Percentiles rank a stretch among this genome's conserved stretches.
These are phyloP conservation scores for Catharus ustulatus DNA, from an alignment of 2,797 vertebrate species.

Conservation along the genomic window DNA sequence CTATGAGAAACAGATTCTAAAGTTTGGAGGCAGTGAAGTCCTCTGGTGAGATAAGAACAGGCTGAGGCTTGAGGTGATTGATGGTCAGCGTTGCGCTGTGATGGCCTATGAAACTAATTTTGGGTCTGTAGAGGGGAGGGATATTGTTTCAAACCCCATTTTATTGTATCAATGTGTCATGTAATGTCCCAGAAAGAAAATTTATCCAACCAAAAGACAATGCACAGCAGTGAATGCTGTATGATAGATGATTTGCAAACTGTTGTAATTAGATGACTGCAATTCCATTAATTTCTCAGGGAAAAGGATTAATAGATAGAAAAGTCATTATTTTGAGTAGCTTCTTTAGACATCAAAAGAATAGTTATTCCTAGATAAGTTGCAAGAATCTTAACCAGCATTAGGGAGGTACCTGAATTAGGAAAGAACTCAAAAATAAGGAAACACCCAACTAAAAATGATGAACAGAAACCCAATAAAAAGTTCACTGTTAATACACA, in stretches of 20 bases:
- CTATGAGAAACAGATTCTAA: background rate
- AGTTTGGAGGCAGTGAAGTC: background rate
- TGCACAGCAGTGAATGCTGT: background rate
- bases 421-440: background rate
- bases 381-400: background rate
- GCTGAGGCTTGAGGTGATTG: conserved; percentile 2
- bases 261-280: background rate
- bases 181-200: background rate
- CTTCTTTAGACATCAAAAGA: background rate
- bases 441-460: background rate
- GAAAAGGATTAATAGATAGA: background rate
- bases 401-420: background rate
- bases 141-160: background rate
- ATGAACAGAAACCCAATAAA: background rate
- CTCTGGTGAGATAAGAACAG: background rate
- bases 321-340: background rate
- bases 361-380: background rate
- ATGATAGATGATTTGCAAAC: background rate
- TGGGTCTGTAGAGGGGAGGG: background rate
- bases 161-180: background rate
- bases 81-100: background rate
- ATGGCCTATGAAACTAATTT: background rate
- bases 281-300: background rate
- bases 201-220: background rate
- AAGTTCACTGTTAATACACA: background rate